Percentiles rank a stretch among this genome's conserved stretches.
These are phyloP conservation scores for Armadillidium nasatum DNA, from an alignment of 1,140 invertebrate species.

Conservation along the genomic window DNA sequence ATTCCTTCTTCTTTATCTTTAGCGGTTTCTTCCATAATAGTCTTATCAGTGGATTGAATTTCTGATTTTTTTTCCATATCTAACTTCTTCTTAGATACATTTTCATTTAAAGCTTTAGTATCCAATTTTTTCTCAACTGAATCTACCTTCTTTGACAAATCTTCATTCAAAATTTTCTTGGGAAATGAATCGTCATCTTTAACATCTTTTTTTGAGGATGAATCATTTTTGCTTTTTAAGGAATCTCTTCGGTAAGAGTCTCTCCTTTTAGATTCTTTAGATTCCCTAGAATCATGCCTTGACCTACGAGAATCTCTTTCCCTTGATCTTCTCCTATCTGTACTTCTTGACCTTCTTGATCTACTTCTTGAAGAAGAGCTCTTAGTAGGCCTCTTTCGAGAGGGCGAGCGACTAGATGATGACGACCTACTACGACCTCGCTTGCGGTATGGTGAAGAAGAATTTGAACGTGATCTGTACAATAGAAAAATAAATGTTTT, in stretches of 20 bases:
- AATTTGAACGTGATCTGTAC: neutral
- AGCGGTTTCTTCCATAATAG: neutral
- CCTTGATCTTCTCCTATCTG: neutral
- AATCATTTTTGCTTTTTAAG: neutral
- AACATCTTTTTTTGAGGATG: neutral
- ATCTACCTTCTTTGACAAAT: neutral
- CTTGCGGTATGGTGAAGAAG: neutral
- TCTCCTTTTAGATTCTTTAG: neutral
- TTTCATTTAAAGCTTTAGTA: neutral
- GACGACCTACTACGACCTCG: neutral
- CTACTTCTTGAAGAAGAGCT: neutral
- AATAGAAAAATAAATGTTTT: neutral
- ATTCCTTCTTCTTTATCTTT: neutral
- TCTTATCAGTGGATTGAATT: neutral
- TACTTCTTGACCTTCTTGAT: neutral
- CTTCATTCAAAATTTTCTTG: neutral
- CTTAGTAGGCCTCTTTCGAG: neutral
- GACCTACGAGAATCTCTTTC: neutral
- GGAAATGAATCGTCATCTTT: neutral
- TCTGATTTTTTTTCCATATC: neutral
- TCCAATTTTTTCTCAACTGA: neutral
- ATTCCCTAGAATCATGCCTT: neutral
- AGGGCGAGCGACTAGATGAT: neutral
- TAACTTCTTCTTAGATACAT: neutral
- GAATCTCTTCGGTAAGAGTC: neutral